Evolutionary conservation across 2,113 vertebrate genomes (phyloP), one percentile per base, ranked within the genome.

Genomic region (Xerus inauris): DNA sequence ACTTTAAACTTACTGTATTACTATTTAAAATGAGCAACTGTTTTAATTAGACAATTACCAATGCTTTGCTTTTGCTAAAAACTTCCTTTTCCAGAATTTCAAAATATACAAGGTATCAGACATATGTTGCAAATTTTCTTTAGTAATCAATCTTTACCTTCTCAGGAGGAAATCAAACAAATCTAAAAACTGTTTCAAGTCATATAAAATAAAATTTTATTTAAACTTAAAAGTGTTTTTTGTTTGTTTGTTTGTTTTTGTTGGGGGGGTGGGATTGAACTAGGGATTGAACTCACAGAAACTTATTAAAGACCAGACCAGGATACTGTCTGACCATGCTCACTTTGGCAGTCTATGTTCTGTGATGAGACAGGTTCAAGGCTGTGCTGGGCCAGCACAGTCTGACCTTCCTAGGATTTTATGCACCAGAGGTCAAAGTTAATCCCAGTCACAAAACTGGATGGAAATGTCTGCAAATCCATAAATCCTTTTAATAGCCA

Each of bases 61-160:
- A 76, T 64, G 19, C 17, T 86, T 96, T 94, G 38, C 54, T 30
- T 76, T 75, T 69, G 14, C 42, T 88, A 59, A 84, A 93, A 93
- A 42, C 17, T 20, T 72, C 22, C 72, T 85, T 84, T 62, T 20
- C 62, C 32, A 73, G 65, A 94, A 73, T 69, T 89, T 64, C 45
- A n/a, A 54, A 76, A 69, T 79, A 47, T 5, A 85, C 40, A 84
- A 59, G 22, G 2, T 84, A 40, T 35, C 64, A 93, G 65, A 47
- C 20, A 49, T 20, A 38, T 45, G 12, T 57, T n/a, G 32, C 9
- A 22, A 54, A 51, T 26, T 59, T n/a, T 88, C 49, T 92, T n/a
- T 17, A 24, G 40, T 77, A 35, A 77, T 45, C 30, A 57, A 72
- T 22, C 16, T 59, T 49, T 83, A 26, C 51, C 35, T 81, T 38